A percentile compares a stretch with the other conserved stretches of the same genome.
Conservation (phyloP, 1,140 invertebrate species). For the Eufriesea mexicana region DNA sequence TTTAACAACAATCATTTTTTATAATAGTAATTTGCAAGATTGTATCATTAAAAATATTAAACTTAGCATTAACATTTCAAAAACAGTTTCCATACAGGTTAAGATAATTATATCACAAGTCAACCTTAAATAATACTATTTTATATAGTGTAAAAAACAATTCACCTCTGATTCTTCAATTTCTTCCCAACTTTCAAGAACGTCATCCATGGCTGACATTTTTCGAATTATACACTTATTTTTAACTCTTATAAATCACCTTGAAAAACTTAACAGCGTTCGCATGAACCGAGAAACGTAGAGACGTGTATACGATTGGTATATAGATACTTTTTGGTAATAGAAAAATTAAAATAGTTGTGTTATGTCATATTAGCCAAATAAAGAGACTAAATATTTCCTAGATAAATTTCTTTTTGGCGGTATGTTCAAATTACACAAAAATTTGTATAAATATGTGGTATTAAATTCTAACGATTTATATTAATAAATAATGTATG, state of each 20-base stretch:
- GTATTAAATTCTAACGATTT: too few relatives aligned
- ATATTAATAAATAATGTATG: too few relatives aligned
- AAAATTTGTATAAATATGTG: conserved; percentile 35
- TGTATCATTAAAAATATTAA: not conserved
- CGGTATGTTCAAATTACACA: conserved; percentile 12
- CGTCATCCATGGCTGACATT: conserved; percentile 84
- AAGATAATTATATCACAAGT: conserved; percentile 22
- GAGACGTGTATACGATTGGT: not conserved
- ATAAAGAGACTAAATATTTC: conserved; percentile 26
- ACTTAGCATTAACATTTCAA: conserved; percentile 26
- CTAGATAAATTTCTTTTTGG: not conserved
- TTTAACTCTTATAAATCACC: conserved; percentile 17
- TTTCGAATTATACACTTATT: conserved; percentile 36
- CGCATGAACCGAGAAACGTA: conserved; percentile 33
- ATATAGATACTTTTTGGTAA: conserved; percentile 1
- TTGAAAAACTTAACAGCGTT: conserved; percentile 37
- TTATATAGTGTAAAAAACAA: conserved; percentile 15
- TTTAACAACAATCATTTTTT: not conserved
- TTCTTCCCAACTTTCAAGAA: conserved; percentile 92
- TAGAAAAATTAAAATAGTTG: conserved; percentile 19
- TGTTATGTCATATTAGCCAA: conserved; percentile 31
- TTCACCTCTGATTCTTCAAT: conserved; percentile 88
- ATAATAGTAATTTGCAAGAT: not conserved
- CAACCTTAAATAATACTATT: not conserved
- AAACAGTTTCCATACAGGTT: conserved; percentile 42